Evolutionary conservation across 53 echinoderm and acorn worm species (phyloP).

Genomic region (Mesocentrotus franciscanus): DNA sequence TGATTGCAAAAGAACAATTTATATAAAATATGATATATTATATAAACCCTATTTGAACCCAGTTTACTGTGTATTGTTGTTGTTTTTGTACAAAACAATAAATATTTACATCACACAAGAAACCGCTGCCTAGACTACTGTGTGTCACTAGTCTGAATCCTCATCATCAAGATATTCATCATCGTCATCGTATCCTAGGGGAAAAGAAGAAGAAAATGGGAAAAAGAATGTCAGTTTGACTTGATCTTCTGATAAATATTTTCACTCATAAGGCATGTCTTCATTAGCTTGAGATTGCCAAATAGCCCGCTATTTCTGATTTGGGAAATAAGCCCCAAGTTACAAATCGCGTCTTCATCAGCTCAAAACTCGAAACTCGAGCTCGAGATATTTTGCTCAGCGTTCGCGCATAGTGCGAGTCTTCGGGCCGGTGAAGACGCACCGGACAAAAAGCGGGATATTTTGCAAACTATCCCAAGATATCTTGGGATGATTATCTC

Average conservation of each 20-base stretch:
- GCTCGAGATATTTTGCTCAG: too few relatives aligned
- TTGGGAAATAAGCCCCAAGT: too few relatives aligned
- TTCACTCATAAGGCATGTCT: too few relatives aligned
- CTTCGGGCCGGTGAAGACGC: too few relatives aligned
- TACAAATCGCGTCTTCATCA: too few relatives aligned
- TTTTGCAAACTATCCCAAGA: too few relatives aligned
- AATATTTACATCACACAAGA: slow-evolving; percentile 66
- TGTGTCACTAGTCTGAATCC: slow-evolving; percentile 36
- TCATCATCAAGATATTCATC: slow-evolving; percentile 62
- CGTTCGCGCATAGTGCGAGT: too few relatives aligned
- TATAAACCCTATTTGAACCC: background rate
- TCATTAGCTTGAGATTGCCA: too few relatives aligned
- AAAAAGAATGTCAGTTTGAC: background rate
- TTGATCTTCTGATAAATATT: background rate
- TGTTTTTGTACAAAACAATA: slow-evolving; percentile 57
- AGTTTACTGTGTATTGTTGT: slow-evolving; percentile 38
- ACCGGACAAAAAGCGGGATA: too few relatives aligned
- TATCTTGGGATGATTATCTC: too few relatives aligned
- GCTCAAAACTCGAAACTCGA: too few relatives aligned
- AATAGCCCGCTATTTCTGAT: too few relatives aligned
- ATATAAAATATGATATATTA: background rate
- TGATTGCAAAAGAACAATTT: background rate
- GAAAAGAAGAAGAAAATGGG: background rate
- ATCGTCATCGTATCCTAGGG: slow-evolving; percentile 52
- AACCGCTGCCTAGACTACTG: background rate